Evolutionary conservation across 2,888 invertebrate genomes (phyloP), one percentile per base, ranked within the genome.

Genomic region (Crossocerus cetratus): DNA sequence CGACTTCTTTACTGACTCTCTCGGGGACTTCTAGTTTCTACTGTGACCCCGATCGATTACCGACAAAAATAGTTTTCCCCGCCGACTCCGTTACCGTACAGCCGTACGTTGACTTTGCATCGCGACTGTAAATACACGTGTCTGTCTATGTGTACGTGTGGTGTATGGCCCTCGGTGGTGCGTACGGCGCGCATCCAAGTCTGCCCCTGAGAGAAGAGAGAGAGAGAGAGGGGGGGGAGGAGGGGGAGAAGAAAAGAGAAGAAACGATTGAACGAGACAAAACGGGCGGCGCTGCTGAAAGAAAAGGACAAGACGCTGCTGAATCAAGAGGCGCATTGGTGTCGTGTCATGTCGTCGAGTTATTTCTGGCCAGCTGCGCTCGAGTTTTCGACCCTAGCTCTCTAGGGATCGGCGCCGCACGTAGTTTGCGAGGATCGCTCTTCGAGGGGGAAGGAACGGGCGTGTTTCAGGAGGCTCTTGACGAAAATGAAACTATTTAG

Each of bases 11-110:
- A 57, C 68, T 66, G 62, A n/a, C 59, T 42, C 60, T 43, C 18
- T 23, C 44, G 32, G 32, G 53, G 43, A 65, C 45, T 54, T 57
- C 56, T 61, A 59, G 77, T 79, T 73, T 79, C 75, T 68, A 69
- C 18, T 53, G 57, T 74, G 79, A 75, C 79, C 77, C 49, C 73
- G 71, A 79, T 74, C 80, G 75, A 80, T 77, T 67, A 69, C 49
- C 68, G 65, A 69, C 69, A 61, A 65, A 63, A 58, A 62, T 66
- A 64, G 69, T 68, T 69, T 68, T 71, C 67, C 62, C 59, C 42
- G 67, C 69, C 63, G 32, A 32, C 32, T 32, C 32, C 32, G 32
- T 32, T 32, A 65, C 70, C 71, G 59, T 43, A 23, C 59, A 57
- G 53, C 58, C 67, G 78, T 76, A 63, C 79, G 71, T 80, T 80